Conservation (phyloP, 23 tunicate genomes). For the Styela plicata region DNA sequence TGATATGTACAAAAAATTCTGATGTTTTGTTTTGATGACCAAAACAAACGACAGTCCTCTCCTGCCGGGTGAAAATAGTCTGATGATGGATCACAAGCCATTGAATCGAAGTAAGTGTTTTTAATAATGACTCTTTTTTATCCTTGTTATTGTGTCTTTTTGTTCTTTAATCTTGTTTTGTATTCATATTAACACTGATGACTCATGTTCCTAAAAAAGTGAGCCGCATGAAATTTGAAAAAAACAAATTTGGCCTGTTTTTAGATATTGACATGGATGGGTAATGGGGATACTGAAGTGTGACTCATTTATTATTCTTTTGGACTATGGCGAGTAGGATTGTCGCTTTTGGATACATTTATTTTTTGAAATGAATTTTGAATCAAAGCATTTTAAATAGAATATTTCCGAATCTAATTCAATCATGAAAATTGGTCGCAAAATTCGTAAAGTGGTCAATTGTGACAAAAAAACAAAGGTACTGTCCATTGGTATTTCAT, state of each 20-base stretch:
- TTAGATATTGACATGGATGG: not conserved
- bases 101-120: not conserved
- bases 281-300: too few species aligned
- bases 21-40: not conserved
- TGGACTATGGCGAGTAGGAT: too few species aligned
- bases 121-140: not conserved
- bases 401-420: too few species aligned
- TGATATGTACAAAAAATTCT: not conserved
- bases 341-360: too few species aligned
- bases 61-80: not conserved
- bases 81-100: not conserved
- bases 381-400: too few species aligned
- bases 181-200: not conserved
- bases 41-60: not conserved
- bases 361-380: too few species aligned
- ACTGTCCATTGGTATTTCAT: too few species aligned
- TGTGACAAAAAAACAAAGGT: too few species aligned
- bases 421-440: too few species aligned
- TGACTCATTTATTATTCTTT: too few species aligned
- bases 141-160: not conserved
- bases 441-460: too few species aligned
- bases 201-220: not conserved
- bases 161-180: not conserved
- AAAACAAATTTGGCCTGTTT: not conserved
- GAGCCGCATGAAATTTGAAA: not conserved